Conservation (phyloP, 1,140 invertebrate species). For the Cotesia glomerata region DNA sequence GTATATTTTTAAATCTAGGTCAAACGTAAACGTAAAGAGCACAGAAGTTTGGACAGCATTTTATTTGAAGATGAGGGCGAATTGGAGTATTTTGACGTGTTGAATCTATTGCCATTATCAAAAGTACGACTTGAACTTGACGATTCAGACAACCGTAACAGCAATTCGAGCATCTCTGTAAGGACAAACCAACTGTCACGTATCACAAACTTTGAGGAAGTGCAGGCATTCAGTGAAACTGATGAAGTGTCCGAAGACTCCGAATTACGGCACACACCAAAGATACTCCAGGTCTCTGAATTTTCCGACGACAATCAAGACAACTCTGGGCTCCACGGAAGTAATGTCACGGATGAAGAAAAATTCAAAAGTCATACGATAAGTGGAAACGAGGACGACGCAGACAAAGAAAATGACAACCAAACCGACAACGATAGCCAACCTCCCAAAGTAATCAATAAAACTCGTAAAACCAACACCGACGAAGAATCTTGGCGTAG, state of each 20-base stretch:
- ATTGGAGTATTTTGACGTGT: slow-evolving; percentile 58
- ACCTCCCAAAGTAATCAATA: slow-evolving; percentile 17
- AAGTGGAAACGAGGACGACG: neutral
- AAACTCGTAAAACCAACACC: slow-evolving; percentile 16
- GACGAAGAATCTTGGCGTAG: slow-evolving; percentile 25
- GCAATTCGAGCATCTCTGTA: neutral
- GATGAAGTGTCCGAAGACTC: slow-evolving; percentile 19
- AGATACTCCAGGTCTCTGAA: slow-evolving; percentile 21
- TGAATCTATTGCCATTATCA: slow-evolving; percentile 58
- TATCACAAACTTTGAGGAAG: neutral
- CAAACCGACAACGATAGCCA: no score
- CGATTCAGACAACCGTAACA: slow-evolving; percentile 35
- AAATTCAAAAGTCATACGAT: slow-evolving; percentile 38
- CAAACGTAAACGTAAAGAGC: slow-evolving; percentile 60
- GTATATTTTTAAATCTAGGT: slow-evolving; percentile 45
- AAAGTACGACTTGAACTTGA: slow-evolving; percentile 55
- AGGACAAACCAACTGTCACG: neutral
- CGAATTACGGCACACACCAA: slow-evolving; percentile 23
- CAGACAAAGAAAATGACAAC: neutral
- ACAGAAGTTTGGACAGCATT: slow-evolving; percentile 58
- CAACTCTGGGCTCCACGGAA: slow-evolving; percentile 24
- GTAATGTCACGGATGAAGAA: slow-evolving; percentile 45
- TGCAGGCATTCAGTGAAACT: slow-evolving; percentile 6
- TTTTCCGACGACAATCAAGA: slow-evolving; percentile 21
- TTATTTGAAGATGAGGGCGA: slow-evolving; percentile 59